Evolutionary conservation across 1,140 invertebrate genomes (phyloP).

Genomic region (Dendroctonus valens): DNA sequence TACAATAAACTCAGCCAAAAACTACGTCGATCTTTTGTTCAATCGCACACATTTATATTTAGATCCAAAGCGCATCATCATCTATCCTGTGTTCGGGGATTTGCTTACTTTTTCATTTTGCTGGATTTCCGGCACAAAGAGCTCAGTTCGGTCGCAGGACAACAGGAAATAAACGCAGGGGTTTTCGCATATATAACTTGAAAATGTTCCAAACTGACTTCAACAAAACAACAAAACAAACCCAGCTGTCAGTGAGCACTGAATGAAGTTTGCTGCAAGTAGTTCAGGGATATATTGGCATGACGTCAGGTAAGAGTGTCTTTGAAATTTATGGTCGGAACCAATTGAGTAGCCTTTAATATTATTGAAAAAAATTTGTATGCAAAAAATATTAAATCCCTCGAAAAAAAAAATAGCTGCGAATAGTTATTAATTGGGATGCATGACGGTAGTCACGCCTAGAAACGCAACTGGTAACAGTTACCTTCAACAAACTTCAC

Average conservation of each 20-base stretch:
- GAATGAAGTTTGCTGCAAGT: too few species aligned
- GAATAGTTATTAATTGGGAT: too few species aligned
- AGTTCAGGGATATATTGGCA: too few species aligned
- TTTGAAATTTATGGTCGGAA: too few species aligned
- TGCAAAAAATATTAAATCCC: too few species aligned
- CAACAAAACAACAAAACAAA: conserved; percentile 7
- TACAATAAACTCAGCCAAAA: conserved; percentile 20
- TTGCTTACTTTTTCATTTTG: conserved; percentile 20
- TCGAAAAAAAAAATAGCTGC: too few species aligned
- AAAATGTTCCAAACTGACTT: conserved; percentile 9
- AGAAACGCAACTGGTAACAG: too few species aligned
- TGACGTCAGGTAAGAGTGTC: too few species aligned
- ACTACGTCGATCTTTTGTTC: conserved; percentile 15
- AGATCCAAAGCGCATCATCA: conserved; percentile 33
- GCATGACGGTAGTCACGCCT: too few species aligned
- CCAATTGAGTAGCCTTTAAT: too few species aligned
- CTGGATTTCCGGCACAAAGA: conserved; percentile 27
- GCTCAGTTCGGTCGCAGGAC: conserved; percentile 6
- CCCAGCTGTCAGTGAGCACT: conserved; percentile 1
- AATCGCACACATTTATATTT: conserved; percentile 26
- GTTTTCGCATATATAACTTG: conserved; percentile 27
- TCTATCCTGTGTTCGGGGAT: conserved; percentile 15
- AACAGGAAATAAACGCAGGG: conserved; percentile 7
- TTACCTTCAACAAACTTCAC: too few species aligned
- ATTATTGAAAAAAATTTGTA: too few species aligned